These are phyloP conservation scores for Cheirogaleus medius DNA, from an alignment of 2,113 vertebrate genomes.

Conservation along the genomic window DNA sequence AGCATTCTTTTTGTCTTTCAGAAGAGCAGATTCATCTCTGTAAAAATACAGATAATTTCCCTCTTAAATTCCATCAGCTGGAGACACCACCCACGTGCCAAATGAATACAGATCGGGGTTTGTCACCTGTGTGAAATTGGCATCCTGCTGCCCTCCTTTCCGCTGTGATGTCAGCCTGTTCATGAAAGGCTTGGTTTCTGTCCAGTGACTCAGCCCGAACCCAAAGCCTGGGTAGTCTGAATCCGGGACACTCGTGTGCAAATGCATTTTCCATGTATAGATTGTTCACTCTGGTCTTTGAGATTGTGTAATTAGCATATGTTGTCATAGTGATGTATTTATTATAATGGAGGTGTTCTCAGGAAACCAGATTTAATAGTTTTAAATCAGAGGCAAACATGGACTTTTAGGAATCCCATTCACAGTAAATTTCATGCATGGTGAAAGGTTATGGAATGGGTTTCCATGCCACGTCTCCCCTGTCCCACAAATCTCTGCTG, in stretches of 20 bases:
- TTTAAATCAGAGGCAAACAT: constrained; percentile 78
- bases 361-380: constrained; percentile 62
- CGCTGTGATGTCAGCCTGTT: neutral
- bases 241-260: neutral
- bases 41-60: neutral
- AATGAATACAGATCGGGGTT: neutral
- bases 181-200: neutral
- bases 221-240: neutral
- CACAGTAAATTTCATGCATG: constrained; percentile 78
- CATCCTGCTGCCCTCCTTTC: neutral
- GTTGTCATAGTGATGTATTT: constrained; percentile 77
- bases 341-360: constrained; percentile 75
- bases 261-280: neutral
- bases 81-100: neutral
- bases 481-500: constrained; percentile 69
- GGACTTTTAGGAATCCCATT: constrained; percentile 72
- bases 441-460: constrained; percentile 79
- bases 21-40: neutral
- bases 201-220: neutral
- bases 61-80: neutral
- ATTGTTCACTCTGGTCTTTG: constrained; percentile 41
- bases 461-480: constrained; percentile 58
- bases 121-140: neutral
- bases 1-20: neutral
- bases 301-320: constrained; percentile 65